phyloP scores from a whole-genome alignment of 2,888 invertebrate species.

The Drosophila anomelani region DNA sequence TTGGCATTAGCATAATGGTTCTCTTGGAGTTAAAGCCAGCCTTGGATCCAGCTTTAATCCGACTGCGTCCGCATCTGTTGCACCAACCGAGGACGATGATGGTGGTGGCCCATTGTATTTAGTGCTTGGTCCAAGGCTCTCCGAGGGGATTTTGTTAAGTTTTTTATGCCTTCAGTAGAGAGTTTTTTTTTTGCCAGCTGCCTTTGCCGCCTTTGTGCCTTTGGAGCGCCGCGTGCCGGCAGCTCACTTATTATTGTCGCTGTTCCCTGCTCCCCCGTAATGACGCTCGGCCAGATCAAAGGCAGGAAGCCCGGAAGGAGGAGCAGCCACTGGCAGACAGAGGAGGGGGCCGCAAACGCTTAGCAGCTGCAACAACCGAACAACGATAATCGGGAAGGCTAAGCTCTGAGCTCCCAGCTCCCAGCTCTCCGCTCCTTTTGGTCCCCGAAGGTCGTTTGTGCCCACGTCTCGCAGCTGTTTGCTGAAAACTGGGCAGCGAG shows the following conservation, averaged over 20 bases:
- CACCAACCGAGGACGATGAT: constrained; percentile 32
- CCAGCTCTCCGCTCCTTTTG: constrained; percentile 37
- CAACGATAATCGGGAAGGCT: constrained; percentile 43
- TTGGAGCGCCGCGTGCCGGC: constrained; percentile 53
- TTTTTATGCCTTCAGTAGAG: constrained; percentile 26
- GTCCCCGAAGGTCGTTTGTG: constrained; percentile 69
- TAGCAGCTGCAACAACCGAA: constrained; percentile 45
- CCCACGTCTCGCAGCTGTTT: constrained; percentile 49
- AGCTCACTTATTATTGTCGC: constrained; percentile 61
- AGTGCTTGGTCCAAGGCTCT: constrained; percentile 64
- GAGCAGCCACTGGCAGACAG: background rate
- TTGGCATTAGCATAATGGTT: constrained; percentile 24
- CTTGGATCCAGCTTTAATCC: constrained; percentile 25
- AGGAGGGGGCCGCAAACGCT: constrained; percentile 26
- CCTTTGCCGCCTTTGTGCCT: constrained; percentile 65
- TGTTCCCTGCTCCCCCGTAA: constrained; percentile 52
- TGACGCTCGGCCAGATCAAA: constrained; percentile 70
- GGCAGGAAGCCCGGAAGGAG: constrained; percentile 41
- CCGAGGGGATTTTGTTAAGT: constrained; percentile 45
- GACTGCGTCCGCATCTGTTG: constrained; percentile 38
- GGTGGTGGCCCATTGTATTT: constrained; percentile 64
- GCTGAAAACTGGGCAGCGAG: constrained; percentile 51
- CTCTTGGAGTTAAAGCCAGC: background rate
- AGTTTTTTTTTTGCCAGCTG: constrained; percentile 10
- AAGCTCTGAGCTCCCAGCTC: constrained; percentile 35